These are phyloP conservation scores for Clanis bilineata DNA, from an alignment of 2,888 invertebrate species.

Conservation along the genomic window DNA sequence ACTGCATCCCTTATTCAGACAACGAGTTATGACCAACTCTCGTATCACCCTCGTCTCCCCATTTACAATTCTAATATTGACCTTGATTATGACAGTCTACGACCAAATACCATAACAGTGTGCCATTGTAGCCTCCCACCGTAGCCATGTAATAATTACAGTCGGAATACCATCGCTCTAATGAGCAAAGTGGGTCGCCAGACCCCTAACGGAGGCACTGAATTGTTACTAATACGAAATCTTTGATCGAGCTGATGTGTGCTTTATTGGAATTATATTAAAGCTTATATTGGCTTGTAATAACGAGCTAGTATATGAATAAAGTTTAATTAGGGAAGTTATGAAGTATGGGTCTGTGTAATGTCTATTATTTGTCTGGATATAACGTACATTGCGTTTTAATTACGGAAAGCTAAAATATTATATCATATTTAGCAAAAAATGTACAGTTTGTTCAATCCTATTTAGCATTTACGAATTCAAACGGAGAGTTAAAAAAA, in stretches of 20 bases:
- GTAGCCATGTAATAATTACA: constrained; percentile 21
- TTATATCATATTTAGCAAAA: neutral
- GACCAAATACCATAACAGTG: constrained; percentile 1
- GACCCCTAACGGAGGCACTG: constrained; percentile 34
- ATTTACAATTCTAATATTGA: constrained; percentile 8
- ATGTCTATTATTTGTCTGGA: constrained; percentile 19
- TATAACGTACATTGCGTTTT: neutral
- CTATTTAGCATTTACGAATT: neutral
- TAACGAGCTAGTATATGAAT: constrained; percentile 25
- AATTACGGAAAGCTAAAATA: neutral
- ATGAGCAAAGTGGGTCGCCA: constrained; percentile 39
- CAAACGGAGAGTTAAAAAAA: neutral
- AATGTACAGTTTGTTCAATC: too few species aligned
- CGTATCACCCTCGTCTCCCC: neutral
- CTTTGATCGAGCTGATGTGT: constrained; percentile 11
- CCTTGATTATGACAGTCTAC: neutral
- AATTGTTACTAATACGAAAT: constrained; percentile 26
- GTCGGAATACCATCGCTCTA: constrained; percentile 28
- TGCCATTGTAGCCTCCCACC: neutral
- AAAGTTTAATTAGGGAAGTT: constrained; percentile 42
- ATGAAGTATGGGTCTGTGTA: constrained; percentile 27
- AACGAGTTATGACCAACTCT: too few species aligned
- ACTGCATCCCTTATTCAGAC: too few species aligned
- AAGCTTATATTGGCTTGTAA: constrained; percentile 28
- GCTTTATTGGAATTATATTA: constrained; percentile 25